A percentile compares a stretch with the other conserved stretches of the same genome.
These are phyloP conservation scores for Perca schrenkii DNA, from an alignment of 2,113 vertebrate species.

Conservation along the genomic window DNA sequence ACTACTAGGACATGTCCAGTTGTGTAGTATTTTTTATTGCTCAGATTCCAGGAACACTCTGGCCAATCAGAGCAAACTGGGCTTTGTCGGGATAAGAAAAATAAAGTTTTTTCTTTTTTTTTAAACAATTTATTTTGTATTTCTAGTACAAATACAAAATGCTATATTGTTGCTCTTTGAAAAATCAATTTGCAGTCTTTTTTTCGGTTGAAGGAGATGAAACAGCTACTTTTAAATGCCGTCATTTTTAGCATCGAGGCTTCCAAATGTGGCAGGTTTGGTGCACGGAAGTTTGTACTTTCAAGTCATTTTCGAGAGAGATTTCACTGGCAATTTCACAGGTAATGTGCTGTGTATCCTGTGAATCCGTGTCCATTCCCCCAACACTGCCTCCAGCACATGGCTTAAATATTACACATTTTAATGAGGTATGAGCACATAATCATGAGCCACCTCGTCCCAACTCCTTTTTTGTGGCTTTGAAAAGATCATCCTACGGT, in stretches of 20 bases:
- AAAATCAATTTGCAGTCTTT: not conserved
- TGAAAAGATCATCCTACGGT: conserved; percentile 3
- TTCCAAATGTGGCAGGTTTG: not conserved
- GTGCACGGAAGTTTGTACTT: not conserved
- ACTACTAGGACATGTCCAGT: too few relatives aligned
- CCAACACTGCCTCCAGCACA: not conserved
- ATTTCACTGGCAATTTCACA: conserved; percentile 19
- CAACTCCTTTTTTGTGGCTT: conserved; percentile 2
- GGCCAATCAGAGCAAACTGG: too few relatives aligned
- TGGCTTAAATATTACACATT: not conserved
- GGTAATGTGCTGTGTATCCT: conserved; percentile 11
- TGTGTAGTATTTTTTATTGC: too few relatives aligned
- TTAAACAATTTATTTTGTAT: too few relatives aligned
- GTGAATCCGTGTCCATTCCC: conserved; percentile 17
- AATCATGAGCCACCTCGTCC: not conserved
- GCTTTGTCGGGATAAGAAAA: too few relatives aligned
- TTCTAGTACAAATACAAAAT: too few relatives aligned
- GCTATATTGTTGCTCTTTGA: too few relatives aligned
- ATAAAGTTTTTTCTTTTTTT: too few relatives aligned
- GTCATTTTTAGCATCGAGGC: not conserved
- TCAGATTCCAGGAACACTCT: too few relatives aligned
- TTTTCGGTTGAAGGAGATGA: not conserved
- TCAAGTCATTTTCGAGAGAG: not conserved
- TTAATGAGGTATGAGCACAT: conserved; percentile 4
- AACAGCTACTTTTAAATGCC: not conserved